A percentile compares a stretch with the other conserved stretches of the same genome.
These are phyloP conservation scores for Drosophila persimilis DNA, from an alignment of 1,140 invertebrate species.

Conservation along the genomic window DNA sequence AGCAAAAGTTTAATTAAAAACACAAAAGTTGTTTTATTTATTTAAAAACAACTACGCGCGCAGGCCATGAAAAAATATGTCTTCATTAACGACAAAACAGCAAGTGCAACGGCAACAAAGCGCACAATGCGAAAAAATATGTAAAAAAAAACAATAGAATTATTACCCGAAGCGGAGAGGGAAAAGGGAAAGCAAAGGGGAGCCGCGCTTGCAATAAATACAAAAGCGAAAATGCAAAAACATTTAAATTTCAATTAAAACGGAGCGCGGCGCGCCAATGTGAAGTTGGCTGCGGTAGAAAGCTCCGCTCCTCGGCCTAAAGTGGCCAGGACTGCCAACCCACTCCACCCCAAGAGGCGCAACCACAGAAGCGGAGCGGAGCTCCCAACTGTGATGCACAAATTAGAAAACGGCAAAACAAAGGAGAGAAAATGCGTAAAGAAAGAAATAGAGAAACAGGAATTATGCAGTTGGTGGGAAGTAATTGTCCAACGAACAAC, in stretches of 20 bases:
- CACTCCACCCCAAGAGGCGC: background rate
- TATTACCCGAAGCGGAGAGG: constrained; percentile 17
- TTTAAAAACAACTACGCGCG: constrained; percentile 62
- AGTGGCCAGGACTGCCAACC: constrained; percentile 43
- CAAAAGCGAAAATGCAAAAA: constrained; percentile 71
- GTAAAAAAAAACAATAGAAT: constrained; percentile 39
- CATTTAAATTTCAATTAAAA: constrained; percentile 82
- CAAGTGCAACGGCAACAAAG: constrained; percentile 66
- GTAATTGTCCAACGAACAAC: constrained; percentile 68
- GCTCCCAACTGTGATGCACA: constrained; percentile 43
- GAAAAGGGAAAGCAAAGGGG: background rate
- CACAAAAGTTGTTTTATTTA: constrained; percentile 81
- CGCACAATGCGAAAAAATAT: constrained; percentile 25
- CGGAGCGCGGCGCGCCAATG: constrained; percentile 7
- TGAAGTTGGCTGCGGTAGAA: constrained; percentile 40
- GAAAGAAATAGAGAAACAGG: constrained; percentile 16
- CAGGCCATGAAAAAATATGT: constrained; percentile 77
- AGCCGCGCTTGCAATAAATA: constrained; percentile 54
- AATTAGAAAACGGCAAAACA: constrained; percentile 70
- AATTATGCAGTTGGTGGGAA: constrained; percentile 30
- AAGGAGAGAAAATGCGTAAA: constrained; percentile 53
- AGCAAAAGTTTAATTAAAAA: constrained; percentile 81
- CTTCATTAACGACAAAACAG: constrained; percentile 75
- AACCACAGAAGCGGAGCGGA: constrained; percentile 5
- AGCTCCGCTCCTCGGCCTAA: constrained; percentile 44